Base-by-base conservation (phyloP, 2,888 invertebrate genomes). In the Cheilosia urbana region DNA sequence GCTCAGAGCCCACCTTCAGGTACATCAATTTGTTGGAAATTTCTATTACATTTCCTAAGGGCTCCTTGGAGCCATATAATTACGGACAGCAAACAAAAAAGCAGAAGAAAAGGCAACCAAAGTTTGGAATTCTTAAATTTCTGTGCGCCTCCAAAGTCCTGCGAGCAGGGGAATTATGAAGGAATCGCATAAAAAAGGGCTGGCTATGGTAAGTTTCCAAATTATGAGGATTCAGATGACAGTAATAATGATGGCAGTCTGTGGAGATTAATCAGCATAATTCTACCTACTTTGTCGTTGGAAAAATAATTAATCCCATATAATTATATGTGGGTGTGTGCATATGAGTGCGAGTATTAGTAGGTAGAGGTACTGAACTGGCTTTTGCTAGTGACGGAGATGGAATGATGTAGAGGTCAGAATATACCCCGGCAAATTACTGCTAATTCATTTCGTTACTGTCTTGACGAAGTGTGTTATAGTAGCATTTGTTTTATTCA, bases 251-350 rank as follows among this genome's bases (percentile, higher is more conserved):
- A 21, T 15, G 73, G 27, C 45, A 63, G 68, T 65, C 76, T 71
- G 49, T 34, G 21, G 76, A 57, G 55, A 81, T 81, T 81, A 81
- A 76, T 81, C 76, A 81, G 57, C 57, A 47, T 37, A 68, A 63
- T 60, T 68, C 62, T 27, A 11, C 15, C 40, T 57, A 15, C 55
- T 42, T 42, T 17, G 9, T n/a, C 30, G 30, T 15, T 62, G 42
- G 34, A 27, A 51, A 63, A 71, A 65, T 71, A 68, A 75, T 80
- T 68, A 75, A 75, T 75, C 75, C 40, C 49, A 69, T 60, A 53
- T 75, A 75, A 80, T 75, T 68, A 69, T 55, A 75, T 68, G 40
- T 68, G 53, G 53, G 37, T 55, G n/a, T n/a, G n/a, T n/a, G n/a
- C 68, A 63, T 57, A 75, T 75, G 62, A 68, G 68, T 24, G 24